Conservation (phyloP, 2,113 vertebrate genomes). For the Pseudopipra pipra region DNA sequence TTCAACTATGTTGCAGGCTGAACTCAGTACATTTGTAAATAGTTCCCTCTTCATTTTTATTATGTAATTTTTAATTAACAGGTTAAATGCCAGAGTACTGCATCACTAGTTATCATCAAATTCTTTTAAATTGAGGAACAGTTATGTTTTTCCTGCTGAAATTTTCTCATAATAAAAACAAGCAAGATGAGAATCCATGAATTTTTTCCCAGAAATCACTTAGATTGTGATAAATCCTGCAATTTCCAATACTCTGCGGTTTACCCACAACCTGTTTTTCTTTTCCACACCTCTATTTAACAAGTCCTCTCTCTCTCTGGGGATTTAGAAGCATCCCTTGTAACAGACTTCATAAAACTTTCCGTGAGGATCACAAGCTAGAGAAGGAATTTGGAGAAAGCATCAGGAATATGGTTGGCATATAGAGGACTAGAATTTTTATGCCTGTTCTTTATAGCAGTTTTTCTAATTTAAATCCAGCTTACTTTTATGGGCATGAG, state of each 20-base stretch:
- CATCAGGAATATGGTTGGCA: accelerated
- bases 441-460: neutral
- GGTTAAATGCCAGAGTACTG: neutral
- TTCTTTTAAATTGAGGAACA: neutral
- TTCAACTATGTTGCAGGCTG: neutral
- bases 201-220: neutral
- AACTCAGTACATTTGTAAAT: accelerated
- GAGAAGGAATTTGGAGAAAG: neutral
- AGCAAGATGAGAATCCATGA: neutral
- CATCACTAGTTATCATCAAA: neutral
- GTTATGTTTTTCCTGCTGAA: neutral
- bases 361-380: neutral
- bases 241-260: neutral
- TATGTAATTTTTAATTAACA: neutral
- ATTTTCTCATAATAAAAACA: neutral
- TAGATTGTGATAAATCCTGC: neutral
- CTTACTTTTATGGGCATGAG: neutral
- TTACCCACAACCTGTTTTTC: neutral
- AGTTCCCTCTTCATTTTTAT: neutral
- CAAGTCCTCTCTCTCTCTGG: neutral
- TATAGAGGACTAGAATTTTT: neutral
- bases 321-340: neutral
- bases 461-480: neutral
- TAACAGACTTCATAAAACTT: neutral
- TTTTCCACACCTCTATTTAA: neutral